These are phyloP conservation scores for Nothobranchius furzeri DNA, from an alignment of 2,113 vertebrate genomes.

Conservation along the genomic window DNA sequence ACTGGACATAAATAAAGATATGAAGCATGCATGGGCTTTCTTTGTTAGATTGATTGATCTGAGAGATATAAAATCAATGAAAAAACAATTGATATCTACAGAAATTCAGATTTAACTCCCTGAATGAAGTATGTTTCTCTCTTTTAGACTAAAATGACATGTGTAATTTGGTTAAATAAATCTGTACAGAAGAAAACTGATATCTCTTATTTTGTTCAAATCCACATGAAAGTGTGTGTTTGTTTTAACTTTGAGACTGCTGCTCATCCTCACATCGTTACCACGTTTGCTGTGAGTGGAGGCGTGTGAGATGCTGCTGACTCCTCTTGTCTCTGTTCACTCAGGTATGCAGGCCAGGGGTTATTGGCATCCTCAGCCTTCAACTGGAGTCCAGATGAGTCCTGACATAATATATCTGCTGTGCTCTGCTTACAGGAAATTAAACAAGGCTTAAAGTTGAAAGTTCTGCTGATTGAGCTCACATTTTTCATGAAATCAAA, in stretches of 20 bases:
- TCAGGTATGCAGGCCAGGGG: slow-evolving; percentile 60
- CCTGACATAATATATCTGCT: slow-evolving; percentile 38
- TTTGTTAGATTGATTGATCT: no score
- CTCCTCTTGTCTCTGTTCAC: slow-evolving; percentile 57
- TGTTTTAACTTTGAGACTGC: slow-evolving; percentile 21
- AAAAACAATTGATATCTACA: no score
- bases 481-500: slow-evolving; percentile 11
- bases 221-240: neutral
- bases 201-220: neutral
- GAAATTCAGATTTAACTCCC: no score
- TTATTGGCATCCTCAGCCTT: slow-evolving; percentile 51
- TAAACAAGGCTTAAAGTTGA: slow-evolving; percentile 34
- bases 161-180: no score
- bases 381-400: slow-evolving; percentile 66
- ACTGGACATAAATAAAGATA: no score
- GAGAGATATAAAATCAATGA: no score
- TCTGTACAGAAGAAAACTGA: no score
- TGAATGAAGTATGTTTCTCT: no score
- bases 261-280: neutral
- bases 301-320: slow-evolving; percentile 43
- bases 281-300: neutral
- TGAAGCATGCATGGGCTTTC: no score
- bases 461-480: slow-evolving; percentile 3
- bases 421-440: slow-evolving; percentile 66
- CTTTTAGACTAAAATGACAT: no score